phyloP scores from a whole-genome alignment of 2,113 vertebrate species.

The Thomomys bottae region DNA sequence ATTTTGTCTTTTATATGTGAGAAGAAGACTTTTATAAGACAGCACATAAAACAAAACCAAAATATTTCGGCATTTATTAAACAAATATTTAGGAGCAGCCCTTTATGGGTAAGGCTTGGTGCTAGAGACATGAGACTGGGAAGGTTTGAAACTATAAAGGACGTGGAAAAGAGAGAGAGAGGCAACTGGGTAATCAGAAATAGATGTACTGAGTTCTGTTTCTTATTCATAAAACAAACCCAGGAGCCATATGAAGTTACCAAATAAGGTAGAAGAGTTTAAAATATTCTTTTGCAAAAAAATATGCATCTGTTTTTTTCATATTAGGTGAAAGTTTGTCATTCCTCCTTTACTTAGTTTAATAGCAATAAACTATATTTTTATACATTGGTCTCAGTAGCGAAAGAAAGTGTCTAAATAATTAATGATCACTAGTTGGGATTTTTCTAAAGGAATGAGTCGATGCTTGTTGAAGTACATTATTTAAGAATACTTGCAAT shows the following conservation, averaged over 20 bases:
- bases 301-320: slow-evolving; percentile 1
- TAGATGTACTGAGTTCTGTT: not conserved
- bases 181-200: not conserved
- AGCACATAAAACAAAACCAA: slow-evolving; percentile 50
- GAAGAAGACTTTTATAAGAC: slow-evolving; percentile 1
- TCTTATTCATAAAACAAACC: slow-evolving; percentile 22
- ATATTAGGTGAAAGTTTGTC: slow-evolving; percentile 10
- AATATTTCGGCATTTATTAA: slow-evolving; percentile 6
- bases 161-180: not conserved
- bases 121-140: not conserved
- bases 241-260: not conserved
- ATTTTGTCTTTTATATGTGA: slow-evolving; percentile 25
- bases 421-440: not conserved
- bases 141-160: not conserved
- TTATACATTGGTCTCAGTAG: not conserved
- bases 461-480: not conserved
- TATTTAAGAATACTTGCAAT: not conserved
- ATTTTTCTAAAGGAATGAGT: slow-evolving; percentile 29
- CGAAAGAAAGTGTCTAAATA: slow-evolving; percentile 20
- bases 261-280: not conserved
- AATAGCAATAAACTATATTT: slow-evolving; percentile 15
- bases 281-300: slow-evolving; percentile 22
- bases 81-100: slow-evolving; percentile 22
- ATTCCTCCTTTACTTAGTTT: slow-evolving; percentile 30
- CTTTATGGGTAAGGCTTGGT: not conserved